phyloP scores from a whole-genome alignment of 2,797 vertebrate genomes.

The Coccyzus lansbergi region DNA sequence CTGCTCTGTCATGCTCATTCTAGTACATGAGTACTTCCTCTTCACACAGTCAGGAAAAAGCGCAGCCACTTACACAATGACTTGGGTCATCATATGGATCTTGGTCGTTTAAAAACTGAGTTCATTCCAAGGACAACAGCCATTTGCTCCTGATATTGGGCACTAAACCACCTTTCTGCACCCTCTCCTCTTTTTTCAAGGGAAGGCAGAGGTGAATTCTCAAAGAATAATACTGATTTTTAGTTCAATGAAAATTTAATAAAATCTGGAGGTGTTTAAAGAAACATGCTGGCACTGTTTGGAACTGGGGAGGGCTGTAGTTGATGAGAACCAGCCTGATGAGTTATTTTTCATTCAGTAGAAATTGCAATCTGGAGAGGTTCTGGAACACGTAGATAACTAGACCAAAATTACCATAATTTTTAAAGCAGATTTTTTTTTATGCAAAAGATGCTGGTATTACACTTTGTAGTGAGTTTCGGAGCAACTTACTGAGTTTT shows the following conservation, averaged over 20 bases:
- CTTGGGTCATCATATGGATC: background rate
- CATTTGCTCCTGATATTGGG: conserved; percentile 26
- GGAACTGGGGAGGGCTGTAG: background rate
- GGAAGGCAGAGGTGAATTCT: background rate
- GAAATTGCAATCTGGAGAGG: background rate
- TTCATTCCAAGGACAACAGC: background rate
- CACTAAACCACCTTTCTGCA: background rate
- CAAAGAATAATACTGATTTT: conserved; percentile 9
- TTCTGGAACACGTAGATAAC: background rate
- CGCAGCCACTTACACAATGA: background rate
- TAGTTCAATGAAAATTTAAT: conserved; percentile 41
- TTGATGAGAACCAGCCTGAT: background rate
- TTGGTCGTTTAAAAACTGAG: background rate
- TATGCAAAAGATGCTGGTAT: background rate
- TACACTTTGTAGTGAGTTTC: conserved; percentile 34
- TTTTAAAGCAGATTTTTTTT: conserved; percentile 11
- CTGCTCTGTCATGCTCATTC: background rate
- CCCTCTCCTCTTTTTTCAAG: background rate
- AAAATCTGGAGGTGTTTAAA: background rate
- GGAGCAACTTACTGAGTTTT: background rate
- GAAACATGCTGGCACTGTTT: background rate
- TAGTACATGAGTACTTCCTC: background rate
- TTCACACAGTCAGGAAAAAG: background rate
- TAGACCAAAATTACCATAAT: background rate
- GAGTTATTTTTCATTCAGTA: background rate